These are phyloP conservation scores for Pantala flavescens DNA, from an alignment of 1,140 invertebrate species.

Conservation along the genomic window DNA sequence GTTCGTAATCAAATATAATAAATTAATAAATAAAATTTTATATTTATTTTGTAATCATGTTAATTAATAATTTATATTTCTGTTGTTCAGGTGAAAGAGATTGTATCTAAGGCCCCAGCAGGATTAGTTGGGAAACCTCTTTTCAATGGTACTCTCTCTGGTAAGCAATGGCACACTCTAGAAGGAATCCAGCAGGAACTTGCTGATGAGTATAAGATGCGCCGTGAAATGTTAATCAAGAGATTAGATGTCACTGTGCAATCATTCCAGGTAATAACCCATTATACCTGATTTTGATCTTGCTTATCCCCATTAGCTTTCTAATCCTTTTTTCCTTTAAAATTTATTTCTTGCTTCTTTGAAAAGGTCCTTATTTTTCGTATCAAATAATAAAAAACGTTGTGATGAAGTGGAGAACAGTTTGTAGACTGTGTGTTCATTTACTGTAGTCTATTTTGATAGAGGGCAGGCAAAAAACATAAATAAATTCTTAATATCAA, in stretches of 20 bases:
- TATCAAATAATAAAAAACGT: too few relatives aligned
- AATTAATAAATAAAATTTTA: slow-evolving; percentile 6
- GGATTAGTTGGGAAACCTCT: slow-evolving; percentile 62
- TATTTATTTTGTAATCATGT: background rate
- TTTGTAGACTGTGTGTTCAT: too few relatives aligned
- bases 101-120: slow-evolving; percentile 49
- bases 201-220: slow-evolving; percentile 66
- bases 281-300: slow-evolving; percentile 20
- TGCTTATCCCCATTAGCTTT: background rate
- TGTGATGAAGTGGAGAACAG: too few relatives aligned
- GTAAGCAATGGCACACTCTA: slow-evolving; percentile 72
- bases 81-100: slow-evolving; percentile 47
- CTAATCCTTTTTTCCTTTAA: background rate
- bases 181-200: slow-evolving; percentile 58
- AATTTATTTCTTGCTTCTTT: background rate
- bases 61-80: slow-evolving; percentile 1
- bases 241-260: slow-evolving; percentile 88
- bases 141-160: slow-evolving; percentile 58
- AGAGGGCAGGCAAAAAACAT: too few relatives aligned
- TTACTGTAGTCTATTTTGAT: too few relatives aligned
- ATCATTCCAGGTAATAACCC: slow-evolving; percentile 61
- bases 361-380: background rate
- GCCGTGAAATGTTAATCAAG: slow-evolving; percentile 80
- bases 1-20: too few relatives aligned
- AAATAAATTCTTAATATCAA: too few relatives aligned